Conservation (phyloP, 2,113 vertebrate genomes). For the Scatophagus argus region DNA sequence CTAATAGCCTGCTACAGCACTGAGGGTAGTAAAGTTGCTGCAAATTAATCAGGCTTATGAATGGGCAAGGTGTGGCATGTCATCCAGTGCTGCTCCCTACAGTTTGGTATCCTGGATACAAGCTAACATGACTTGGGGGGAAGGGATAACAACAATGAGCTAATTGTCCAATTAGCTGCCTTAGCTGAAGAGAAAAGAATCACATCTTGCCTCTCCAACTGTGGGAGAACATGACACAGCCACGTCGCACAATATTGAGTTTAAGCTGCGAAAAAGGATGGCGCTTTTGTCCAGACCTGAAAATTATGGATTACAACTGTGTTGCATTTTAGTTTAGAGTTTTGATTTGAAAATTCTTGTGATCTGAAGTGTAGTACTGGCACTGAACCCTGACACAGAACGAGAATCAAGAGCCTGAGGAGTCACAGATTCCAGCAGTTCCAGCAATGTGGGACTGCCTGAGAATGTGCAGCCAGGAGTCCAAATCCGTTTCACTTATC, state of each 20-base stretch:
- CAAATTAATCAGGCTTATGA: conserved; percentile 27
- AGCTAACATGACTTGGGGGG: conserved; percentile 14
- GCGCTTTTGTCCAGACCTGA: not conserved
- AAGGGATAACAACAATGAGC: conserved; percentile 52
- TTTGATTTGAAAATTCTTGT: not conserved
- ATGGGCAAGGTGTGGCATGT: conserved; percentile 26
- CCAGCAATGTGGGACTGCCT: conserved; percentile 41
- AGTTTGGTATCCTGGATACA: conserved; percentile 71
- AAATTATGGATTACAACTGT: not conserved
- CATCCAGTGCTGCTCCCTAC: conserved; percentile 22
- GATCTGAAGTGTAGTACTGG: not conserved
- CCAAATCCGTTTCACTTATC: conserved; percentile 43
- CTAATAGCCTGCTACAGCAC: not conserved
- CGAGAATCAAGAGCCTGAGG: conserved; percentile 5
- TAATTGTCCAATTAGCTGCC: conserved; percentile 40
- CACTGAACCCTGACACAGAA: not conserved
- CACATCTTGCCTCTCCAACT: conserved; percentile 2
- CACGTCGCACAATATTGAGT: not conserved
- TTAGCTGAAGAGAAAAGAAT: conserved; percentile 51
- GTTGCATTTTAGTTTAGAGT: not conserved
- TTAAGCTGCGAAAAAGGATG: not conserved
- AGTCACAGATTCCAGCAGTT: conserved; percentile 49
- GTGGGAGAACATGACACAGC: not conserved
- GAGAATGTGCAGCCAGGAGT: conserved; percentile 54
- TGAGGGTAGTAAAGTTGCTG: not conserved